Conservation (phyloP, 2,888 invertebrate species). For the Maniola hyperantus region DNA sequence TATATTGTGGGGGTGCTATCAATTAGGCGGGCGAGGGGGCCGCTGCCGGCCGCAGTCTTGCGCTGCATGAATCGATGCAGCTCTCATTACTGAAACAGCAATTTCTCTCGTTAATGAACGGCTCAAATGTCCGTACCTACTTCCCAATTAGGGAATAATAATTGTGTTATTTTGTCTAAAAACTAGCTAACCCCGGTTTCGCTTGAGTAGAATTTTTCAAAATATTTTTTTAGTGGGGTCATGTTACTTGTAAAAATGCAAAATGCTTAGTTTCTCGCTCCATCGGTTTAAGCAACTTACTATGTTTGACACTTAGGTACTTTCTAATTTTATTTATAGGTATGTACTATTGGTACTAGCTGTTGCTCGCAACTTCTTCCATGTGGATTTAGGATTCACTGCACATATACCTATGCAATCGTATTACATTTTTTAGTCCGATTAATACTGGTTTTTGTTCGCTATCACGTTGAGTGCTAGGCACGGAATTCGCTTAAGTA, state of each 20-base stretch:
- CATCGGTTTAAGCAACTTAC: no score
- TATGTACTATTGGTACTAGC: no score
- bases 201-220: no score
- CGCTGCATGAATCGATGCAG: constrained; percentile 38
- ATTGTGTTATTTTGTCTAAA: constrained; percentile 21
- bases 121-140: constrained; percentile 30
- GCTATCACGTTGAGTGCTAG: constrained; percentile 8
- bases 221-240: no score
- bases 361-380: no score
- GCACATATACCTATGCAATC: neutral
- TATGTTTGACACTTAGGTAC: no score
- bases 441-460: neutral
- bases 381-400: no score
- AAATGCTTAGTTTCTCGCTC: no score
- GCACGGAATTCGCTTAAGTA: constrained; percentile 15
- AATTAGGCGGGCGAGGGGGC: constrained; percentile 42
- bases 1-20: constrained; percentile 45
- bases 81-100: constrained; percentile 42
- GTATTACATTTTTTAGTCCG: neutral
- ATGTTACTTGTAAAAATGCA: no score
- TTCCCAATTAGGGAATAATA: constrained; percentile 31
- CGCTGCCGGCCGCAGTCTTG: constrained; percentile 30
- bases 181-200: neutral
- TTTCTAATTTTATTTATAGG: no score
- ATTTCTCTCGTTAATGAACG: constrained; percentile 42